A percentile compares a stretch with the other conserved stretches of the same genome.
phyloP scores from a whole-genome alignment of 2,888 invertebrate species.

The Priapulus caudatus region DNA sequence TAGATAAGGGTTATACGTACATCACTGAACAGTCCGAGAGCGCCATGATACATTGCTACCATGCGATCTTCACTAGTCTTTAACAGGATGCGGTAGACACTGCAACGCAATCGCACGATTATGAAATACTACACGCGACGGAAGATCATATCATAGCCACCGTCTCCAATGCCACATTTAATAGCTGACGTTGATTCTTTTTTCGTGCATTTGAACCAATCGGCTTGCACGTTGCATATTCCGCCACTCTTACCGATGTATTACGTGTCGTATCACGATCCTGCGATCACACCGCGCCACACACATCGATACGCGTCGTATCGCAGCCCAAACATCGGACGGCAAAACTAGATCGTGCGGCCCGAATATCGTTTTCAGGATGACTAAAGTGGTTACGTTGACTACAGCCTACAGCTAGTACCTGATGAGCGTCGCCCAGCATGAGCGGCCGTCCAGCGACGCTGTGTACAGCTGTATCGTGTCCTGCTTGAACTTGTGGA shows the following conservation, averaged over 20 bases:
- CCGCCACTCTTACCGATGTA: too few relatives aligned
- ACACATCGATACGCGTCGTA: too few relatives aligned
- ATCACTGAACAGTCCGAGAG: constrained; percentile 65
- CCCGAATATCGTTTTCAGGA: too few relatives aligned
- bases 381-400: too few relatives aligned
- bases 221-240: too few relatives aligned
- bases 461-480: constrained; percentile 78
- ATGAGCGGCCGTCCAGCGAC: constrained; percentile 74
- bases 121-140: constrained; percentile 31
- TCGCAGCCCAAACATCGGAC: too few relatives aligned
- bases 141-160: not conserved
- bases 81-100: constrained; percentile 66
- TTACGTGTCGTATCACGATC: too few relatives aligned
- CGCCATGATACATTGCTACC: constrained; percentile 78
- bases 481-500: constrained; percentile 68
- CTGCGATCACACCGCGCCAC: too few relatives aligned
- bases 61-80: constrained; percentile 78
- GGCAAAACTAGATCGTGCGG: too few relatives aligned
- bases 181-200: not conserved
- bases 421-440: constrained; percentile 82
- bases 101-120: constrained; percentile 33
- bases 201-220: not conserved
- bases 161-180: not conserved
- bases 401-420: too few relatives aligned
- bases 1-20: constrained; percentile 43